Evolutionary conservation across 1,140 invertebrate species (phyloP).

Genomic region (Cydia strobilella): DNA sequence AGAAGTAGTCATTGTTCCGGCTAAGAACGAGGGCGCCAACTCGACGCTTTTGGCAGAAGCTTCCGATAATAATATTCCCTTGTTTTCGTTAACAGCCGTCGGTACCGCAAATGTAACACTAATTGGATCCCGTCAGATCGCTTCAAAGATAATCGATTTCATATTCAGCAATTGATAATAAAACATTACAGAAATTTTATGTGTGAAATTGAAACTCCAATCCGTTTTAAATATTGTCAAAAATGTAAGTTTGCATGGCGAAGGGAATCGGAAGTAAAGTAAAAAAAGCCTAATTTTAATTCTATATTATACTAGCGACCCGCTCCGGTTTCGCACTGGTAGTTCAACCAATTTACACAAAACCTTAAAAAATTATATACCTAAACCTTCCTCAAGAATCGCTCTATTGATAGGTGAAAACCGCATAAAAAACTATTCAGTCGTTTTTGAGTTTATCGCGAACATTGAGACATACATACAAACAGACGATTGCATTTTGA

Average conservation of each 20-base stretch:
- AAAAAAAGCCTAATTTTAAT: too few relatives aligned
- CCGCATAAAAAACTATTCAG: too few relatives aligned
- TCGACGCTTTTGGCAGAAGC: constrained; percentile 65
- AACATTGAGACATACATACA: too few relatives aligned
- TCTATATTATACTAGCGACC: too few relatives aligned
- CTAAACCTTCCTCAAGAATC: too few relatives aligned
- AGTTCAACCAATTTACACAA: too few relatives aligned
- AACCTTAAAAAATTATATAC: too few relatives aligned
- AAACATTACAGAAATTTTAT: constrained; percentile 35
- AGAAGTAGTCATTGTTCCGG: constrained; percentile 71
- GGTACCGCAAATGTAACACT: constrained; percentile 62
- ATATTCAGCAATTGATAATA: constrained; percentile 45
- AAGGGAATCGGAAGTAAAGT: not conserved
- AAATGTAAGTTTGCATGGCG: not conserved
- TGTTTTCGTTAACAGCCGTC: constrained; percentile 67
- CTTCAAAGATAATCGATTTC: constrained; percentile 28
- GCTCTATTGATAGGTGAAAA: too few relatives aligned
- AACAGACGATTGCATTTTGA: too few relatives aligned
- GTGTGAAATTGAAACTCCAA: not conserved
- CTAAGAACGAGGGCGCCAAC: constrained; percentile 63
- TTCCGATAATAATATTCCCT: constrained; percentile 61
- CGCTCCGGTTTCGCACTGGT: too few relatives aligned
- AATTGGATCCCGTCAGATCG: constrained; percentile 60
- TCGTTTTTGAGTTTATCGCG: too few relatives aligned
- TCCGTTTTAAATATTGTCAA: not conserved